These are phyloP conservation scores for Pardosa pseudoannulata DNA, from an alignment of 2,888 invertebrate genomes.

Conservation along the genomic window DNA sequence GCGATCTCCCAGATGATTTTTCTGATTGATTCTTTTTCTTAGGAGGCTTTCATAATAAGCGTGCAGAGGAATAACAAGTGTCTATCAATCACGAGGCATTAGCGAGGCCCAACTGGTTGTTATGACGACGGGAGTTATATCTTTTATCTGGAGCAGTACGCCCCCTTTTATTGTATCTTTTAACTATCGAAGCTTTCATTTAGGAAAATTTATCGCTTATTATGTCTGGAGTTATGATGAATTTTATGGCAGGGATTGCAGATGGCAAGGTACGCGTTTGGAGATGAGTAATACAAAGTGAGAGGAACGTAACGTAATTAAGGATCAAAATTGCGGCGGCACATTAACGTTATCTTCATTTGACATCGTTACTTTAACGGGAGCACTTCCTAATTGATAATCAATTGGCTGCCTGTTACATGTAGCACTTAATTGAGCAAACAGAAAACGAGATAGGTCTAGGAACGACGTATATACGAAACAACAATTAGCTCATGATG, in stretches of 20 bases:
- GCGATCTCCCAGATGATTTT: background rate
- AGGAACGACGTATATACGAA: too few species aligned
- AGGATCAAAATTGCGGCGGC: background rate
- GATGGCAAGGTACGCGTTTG: background rate
- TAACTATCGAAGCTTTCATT: background rate
- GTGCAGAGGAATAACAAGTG: background rate
- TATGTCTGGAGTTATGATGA: background rate
- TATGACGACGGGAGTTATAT: slow-evolving; percentile 2
- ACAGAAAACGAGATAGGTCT: too few species aligned
- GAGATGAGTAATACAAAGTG: background rate
- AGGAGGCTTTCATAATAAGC: background rate
- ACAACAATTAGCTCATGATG: too few species aligned
- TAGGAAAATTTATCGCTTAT: background rate
- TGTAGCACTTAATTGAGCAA: background rate
- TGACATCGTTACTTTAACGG: background rate
- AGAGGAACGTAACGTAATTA: background rate
- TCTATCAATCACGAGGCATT: background rate
- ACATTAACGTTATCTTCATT: background rate
- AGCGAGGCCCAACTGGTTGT: background rate
- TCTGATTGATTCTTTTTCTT: slow-evolving; percentile 10
- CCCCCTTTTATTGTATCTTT: slow-evolving; percentile 9
- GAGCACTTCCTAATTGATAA: slow-evolving; percentile 4
- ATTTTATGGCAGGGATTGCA: slow-evolving; percentile 2
- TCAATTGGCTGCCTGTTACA: background rate
- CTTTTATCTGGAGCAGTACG: background rate